Percentiles rank a stretch among this genome's conserved stretches.
These are phyloP conservation scores for Lasiurus cinereus DNA, from an alignment of 2,113 vertebrate genomes.

Conservation along the genomic window DNA sequence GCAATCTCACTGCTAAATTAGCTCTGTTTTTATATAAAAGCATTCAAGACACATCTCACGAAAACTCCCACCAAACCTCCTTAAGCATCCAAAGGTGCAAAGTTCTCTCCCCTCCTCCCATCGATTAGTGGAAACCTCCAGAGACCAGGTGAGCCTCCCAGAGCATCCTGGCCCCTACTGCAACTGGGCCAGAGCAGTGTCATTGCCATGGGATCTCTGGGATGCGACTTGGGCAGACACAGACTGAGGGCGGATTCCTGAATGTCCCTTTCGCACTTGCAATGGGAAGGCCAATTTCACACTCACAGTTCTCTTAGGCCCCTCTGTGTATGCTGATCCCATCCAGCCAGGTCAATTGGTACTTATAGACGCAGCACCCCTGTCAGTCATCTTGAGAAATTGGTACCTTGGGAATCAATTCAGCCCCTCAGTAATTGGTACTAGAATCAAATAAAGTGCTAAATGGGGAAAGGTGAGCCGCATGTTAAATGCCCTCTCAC, in stretches of 20 bases:
- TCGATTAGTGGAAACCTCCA: rapidly evolving
- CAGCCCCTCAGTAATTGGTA: neutral
- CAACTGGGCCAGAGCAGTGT: rapidly evolving
- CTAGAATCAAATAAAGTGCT: constrained; percentile 34
- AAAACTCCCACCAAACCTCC: rapidly evolving
- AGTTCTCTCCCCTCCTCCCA: rapidly evolving
- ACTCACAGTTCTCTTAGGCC: neutral
- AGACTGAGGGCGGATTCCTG: neutral
- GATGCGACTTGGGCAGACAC: neutral
- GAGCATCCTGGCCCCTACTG: rapidly evolving
- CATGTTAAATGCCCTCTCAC: neutral
- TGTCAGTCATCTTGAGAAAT: constrained; percentile 61
- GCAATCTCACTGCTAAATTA: neutral
- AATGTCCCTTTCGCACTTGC: neutral
- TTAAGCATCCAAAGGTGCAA: neutral
- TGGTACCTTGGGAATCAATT: constrained; percentile 48
- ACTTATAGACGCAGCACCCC: neutral
- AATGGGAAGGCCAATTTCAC: neutral
- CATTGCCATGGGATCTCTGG: rapidly evolving
- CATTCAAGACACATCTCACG: rapidly evolving
- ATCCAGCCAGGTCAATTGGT: constrained; percentile 17
- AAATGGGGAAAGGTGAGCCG: neutral
- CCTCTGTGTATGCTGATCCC: neutral
- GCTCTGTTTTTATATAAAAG: neutral
- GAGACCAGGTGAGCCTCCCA: neutral